These are phyloP conservation scores for Manis crassicaudata DNA, from an alignment of 2,797 vertebrate genomes.

Conservation along the genomic window DNA sequence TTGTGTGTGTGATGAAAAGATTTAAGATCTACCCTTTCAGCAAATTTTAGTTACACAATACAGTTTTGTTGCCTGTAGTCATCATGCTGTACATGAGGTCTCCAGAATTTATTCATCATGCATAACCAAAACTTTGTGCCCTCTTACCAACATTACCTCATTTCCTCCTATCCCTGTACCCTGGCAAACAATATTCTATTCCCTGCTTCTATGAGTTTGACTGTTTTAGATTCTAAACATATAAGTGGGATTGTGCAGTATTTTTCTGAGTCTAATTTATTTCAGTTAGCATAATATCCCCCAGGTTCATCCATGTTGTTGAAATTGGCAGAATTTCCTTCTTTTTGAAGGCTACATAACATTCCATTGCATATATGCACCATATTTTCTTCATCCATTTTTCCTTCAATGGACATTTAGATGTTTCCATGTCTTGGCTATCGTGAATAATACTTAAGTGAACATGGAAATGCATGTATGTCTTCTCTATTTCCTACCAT, in stretches of 20 bases:
- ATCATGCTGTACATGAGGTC: not conserved
- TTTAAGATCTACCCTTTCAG: not conserved
- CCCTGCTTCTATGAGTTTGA: not conserved
- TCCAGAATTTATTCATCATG: not conserved
- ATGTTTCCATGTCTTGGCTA: not conserved
- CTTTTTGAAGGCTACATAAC: not conserved
- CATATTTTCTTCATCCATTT: not conserved
- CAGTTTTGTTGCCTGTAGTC: not conserved
- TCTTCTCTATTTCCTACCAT: not conserved
- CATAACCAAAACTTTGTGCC: not conserved
- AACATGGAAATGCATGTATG: not conserved
- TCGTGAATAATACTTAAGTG: not conserved
- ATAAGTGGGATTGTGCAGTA: not conserved
- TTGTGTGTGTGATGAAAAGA: not conserved
- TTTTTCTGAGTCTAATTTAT: not conserved
- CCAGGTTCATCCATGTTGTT: not conserved
- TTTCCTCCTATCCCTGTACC: not conserved
- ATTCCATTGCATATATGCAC: not conserved
- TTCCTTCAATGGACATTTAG: not conserved
- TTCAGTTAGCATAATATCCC: not conserved
- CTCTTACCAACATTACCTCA: not conserved
- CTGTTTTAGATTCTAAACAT: not conserved
- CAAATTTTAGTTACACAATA: not conserved
- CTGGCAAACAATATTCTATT: not conserved
- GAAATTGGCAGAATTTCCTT: not conserved